phyloP scores from a whole-genome alignment of 2,797 vertebrate species.

The Gambusia yucatana region DNA sequence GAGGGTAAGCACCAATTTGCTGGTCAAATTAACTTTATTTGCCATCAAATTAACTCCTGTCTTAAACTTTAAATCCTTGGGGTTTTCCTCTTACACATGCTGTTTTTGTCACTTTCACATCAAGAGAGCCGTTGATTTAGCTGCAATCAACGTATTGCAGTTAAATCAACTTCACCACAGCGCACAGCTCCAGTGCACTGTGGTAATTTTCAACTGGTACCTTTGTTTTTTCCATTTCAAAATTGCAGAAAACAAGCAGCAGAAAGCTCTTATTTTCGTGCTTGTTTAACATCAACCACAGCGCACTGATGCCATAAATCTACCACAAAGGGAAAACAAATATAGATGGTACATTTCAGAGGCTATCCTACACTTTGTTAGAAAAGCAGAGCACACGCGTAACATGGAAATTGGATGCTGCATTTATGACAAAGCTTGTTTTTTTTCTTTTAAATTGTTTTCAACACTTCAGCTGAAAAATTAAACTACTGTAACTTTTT shows the following conservation, averaged over 20 bases:
- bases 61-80: background rate
- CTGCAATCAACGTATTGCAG: too few relatives aligned
- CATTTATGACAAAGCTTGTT: background rate
- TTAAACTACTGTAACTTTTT: background rate
- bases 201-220: background rate
- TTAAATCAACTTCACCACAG: too few relatives aligned
- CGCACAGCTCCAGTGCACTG: background rate
- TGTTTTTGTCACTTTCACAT: constrained; percentile 10
- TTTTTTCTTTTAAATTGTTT: background rate
- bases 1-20: constrained; percentile 2
- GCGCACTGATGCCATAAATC: background rate
- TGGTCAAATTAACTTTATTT: constrained; percentile 11
- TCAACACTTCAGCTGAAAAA: background rate
- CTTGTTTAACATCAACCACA: background rate
- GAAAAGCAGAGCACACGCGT: background rate
- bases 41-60: background rate
- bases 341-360: background rate
- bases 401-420: background rate
- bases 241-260: background rate
- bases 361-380: background rate
- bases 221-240: background rate
- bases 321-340: background rate
- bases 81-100: background rate
- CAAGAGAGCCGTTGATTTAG: background rate
- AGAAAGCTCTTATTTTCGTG: background rate